Evolutionary conservation across 2,113 vertebrate genomes (phyloP).

Genomic region (Macrotus californicus): DNA sequence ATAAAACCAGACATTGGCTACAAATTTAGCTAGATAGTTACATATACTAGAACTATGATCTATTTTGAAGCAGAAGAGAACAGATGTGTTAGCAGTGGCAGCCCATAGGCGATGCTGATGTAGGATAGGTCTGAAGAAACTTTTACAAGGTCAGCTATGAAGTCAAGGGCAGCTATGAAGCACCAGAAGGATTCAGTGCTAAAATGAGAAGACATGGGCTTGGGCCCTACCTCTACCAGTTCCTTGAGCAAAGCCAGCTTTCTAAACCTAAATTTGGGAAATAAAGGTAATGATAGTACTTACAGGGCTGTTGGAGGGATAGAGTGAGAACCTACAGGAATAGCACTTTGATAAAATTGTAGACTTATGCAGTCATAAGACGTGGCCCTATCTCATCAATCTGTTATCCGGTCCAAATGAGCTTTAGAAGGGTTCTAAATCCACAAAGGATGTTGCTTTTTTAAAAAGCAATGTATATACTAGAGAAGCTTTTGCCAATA

Average conservation of each 20-base stretch:
- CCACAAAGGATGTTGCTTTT: neutral
- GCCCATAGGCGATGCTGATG: too few species aligned
- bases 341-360: neutral
- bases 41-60: neutral
- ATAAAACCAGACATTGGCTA: neutral
- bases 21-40: neutral
- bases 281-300: neutral
- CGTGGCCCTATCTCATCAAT: neutral
- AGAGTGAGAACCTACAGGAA: neutral
- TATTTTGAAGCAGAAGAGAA: neutral
- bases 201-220: neutral
- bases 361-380: accelerated
- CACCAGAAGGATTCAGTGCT: neutral
- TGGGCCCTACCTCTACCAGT: neutral
- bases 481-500: neutral
- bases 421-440: neutral
- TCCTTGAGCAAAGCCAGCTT: neutral
- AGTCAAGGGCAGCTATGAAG: neutral
- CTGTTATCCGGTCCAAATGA: neutral
- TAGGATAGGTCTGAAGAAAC: neutral
- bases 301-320: too few species aligned
- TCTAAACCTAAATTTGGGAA: neutral
- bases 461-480: neutral
- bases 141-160: neutral
- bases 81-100: too few species aligned